Evolutionary conservation across 2,113 vertebrate genomes (phyloP).

Genomic region (Leucoraja erinaceus): DNA sequence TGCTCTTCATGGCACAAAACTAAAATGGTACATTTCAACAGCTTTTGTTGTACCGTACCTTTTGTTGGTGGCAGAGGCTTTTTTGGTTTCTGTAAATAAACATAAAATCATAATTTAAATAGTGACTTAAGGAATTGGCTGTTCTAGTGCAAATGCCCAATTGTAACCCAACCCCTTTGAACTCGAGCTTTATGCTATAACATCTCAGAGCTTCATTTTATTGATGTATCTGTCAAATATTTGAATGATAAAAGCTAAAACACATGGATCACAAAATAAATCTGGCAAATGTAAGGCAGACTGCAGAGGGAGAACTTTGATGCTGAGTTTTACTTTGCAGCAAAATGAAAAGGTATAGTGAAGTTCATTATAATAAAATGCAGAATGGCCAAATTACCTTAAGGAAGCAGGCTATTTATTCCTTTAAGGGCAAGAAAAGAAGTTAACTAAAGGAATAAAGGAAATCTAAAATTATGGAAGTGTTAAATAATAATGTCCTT

Average conservation of each 20-base stretch:
- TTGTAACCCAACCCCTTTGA: background rate
- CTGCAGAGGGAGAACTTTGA: background rate
- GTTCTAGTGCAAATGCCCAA: background rate
- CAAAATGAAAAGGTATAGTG: background rate
- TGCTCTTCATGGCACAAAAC: background rate
- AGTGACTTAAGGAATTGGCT: background rate
- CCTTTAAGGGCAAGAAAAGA: background rate
- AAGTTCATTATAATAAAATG: background rate
- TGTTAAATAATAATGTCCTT: too few species aligned
- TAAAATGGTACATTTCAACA: background rate
- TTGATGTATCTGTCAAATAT: background rate
- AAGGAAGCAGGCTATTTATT: background rate
- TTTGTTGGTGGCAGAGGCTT: slow-evolving; percentile 73
- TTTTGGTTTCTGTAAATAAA: slow-evolving; percentile 68
- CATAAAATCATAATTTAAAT: background rate
- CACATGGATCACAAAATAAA: background rate
- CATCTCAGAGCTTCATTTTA: background rate
- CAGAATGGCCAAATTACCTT: background rate
- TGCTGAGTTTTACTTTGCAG: background rate
- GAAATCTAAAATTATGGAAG: too few species aligned
- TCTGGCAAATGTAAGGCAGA: too few species aligned
- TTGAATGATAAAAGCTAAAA: background rate
- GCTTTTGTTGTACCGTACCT: slow-evolving; percentile 54
- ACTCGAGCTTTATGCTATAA: background rate
- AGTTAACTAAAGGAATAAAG: background rate